A percentile compares a stretch with the other conserved stretches of the same genome.
Conservation (phyloP, 2,797 vertebrate genomes). For the Phrynocephalus guinanensis region DNA sequence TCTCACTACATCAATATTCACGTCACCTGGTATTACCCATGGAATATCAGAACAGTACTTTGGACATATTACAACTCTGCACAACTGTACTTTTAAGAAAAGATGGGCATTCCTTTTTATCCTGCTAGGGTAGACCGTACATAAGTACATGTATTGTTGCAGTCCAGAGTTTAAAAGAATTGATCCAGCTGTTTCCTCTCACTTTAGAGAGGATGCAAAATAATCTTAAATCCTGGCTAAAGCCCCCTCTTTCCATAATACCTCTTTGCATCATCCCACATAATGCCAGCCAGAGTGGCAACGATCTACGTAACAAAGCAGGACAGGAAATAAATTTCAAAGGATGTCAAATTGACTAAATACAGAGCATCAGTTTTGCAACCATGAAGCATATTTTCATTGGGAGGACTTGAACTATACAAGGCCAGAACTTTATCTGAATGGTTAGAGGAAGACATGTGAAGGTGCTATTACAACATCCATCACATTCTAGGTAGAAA, state of each 20-base stretch:
- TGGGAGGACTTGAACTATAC: not conserved
- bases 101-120: conserved; percentile 25
- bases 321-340: too few relatives aligned
- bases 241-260: not conserved
- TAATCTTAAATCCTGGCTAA: conserved; percentile 7
- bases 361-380: conserved; percentile 24
- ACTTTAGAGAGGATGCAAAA: conserved; percentile 21
- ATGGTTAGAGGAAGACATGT: not conserved
- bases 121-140: conserved; percentile 11
- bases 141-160: conserved; percentile 15
- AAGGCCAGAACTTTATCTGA: not conserved
- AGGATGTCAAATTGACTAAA: not conserved
- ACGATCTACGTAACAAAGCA: not conserved
- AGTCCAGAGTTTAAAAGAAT: not conserved
- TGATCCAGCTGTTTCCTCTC: not conserved
- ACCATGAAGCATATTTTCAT: not conserved
- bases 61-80: not conserved
- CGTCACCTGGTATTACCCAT: not conserved
- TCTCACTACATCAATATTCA: not conserved
- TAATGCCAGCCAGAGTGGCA: not conserved
- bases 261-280: not conserved
- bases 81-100: not conserved
- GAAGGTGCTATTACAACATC: not conserved
- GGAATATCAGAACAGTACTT: conserved; percentile 7
- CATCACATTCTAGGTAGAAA: too few relatives aligned